These are phyloP conservation scores for Loriculus beryllinus DNA, from an alignment of 2,797 vertebrate species.

Conservation along the genomic window DNA sequence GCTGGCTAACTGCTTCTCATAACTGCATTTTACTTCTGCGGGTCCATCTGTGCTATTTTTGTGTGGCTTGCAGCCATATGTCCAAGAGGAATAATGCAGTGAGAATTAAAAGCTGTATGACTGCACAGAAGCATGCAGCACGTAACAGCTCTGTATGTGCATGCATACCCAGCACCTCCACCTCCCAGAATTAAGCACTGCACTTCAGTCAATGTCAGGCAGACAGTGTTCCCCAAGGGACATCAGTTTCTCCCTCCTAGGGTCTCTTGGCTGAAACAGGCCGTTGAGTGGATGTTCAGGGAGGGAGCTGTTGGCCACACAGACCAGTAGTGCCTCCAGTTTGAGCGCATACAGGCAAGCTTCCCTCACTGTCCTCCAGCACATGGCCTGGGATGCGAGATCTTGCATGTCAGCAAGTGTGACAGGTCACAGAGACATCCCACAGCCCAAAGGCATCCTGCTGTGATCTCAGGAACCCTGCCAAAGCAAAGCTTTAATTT, in stretches of 20 bases:
- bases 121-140: background rate
- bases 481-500: background rate
- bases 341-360: accelerated
- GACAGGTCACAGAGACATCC: background rate
- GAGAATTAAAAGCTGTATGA: background rate
- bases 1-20: background rate
- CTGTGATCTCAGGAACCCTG: background rate
- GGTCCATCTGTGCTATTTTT: background rate
- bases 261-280: background rate
- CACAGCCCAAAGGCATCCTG: background rate
- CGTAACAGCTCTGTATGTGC: background rate
- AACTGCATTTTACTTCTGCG: background rate
- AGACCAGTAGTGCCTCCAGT: background rate
- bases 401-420: background rate
- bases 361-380: background rate
- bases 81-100: background rate
- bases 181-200: background rate
- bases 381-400: accelerated
- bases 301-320: background rate
- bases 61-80: background rate
- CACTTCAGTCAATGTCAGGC: background rate
- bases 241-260: background rate
- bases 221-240: accelerated
- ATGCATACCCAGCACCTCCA: background rate
- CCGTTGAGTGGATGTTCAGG: background rate